These are phyloP conservation scores for Rhinophrynus dorsalis DNA, from an alignment of 2,797 vertebrate genomes.

Conservation along the genomic window DNA sequence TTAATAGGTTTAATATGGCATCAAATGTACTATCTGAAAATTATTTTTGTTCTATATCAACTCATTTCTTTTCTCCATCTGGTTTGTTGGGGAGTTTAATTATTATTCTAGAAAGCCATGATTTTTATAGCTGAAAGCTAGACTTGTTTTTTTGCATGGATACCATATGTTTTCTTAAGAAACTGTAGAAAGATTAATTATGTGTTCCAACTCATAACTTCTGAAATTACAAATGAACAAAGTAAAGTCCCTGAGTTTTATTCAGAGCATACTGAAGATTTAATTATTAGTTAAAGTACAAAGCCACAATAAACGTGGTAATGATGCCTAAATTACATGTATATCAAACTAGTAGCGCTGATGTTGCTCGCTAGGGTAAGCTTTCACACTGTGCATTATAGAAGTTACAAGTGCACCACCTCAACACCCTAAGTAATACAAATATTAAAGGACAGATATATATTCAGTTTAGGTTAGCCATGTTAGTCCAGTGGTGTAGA, in stretches of 20 bases:
- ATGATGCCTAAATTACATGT: constrained; percentile 52
- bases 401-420: too few species aligned
- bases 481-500: too few species aligned
- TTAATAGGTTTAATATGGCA: constrained; percentile 22
- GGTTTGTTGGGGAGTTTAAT: constrained; percentile 66
- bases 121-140: constrained; percentile 65
- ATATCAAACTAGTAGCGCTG: constrained; percentile 12
- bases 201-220: constrained; percentile 62
- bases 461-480: too few species aligned
- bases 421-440: too few species aligned
- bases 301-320: constrained; percentile 40
- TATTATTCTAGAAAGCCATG: constrained; percentile 62
- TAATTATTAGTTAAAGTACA: constrained; percentile 62
- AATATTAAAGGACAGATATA: too few species aligned
- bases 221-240: constrained; percentile 58
- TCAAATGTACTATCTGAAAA: constrained; percentile 20
- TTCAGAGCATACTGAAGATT: constrained; percentile 57
- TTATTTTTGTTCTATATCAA: constrained; percentile 62
- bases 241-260: constrained; percentile 56
- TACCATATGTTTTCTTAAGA: constrained; percentile 67
- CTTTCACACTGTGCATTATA: neutral
- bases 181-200: constrained; percentile 69
- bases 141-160: constrained; percentile 60
- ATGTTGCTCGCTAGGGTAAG: constrained; percentile 33
- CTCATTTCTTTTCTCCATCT: constrained; percentile 67